Conservation (phyloP, 2,888 invertebrate species). For the Ametastegia equiseti region DNA sequence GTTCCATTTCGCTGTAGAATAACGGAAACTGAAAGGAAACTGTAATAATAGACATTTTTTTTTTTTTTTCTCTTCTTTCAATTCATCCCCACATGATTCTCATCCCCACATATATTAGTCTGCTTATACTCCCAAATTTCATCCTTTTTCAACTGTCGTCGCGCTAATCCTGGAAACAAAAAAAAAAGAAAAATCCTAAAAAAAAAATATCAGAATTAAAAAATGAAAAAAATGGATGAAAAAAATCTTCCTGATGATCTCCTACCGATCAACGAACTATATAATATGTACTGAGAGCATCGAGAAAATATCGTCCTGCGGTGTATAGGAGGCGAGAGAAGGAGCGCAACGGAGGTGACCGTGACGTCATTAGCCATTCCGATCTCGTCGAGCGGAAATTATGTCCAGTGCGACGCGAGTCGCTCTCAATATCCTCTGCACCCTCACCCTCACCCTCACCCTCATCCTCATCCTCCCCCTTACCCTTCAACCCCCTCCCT, state of each 20-base stretch:
- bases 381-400: conserved; percentile 77
- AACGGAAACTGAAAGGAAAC: conserved; percentile 27
- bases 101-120: background rate
- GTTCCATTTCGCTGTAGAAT: conserved; percentile 19
- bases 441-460: conserved; percentile 49
- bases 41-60: conserved; percentile 26
- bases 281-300: background rate
- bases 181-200: no score
- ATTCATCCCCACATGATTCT: background rate
- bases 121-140: no score
- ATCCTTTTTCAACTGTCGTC: no score
- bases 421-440: conserved; percentile 74
- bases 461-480: conserved; percentile 54
- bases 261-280: background rate
- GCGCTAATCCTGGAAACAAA: background rate
- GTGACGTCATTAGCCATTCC: conserved; percentile 76
- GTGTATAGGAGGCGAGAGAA: background rate
- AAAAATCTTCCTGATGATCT: background rate
- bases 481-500: conserved; percentile 56
- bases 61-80: no score
- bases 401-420: conserved; percentile 75
- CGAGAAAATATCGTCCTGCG: background rate
- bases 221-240: no score
- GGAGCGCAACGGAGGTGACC: conserved; percentile 64
- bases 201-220: no score